Evolutionary conservation across 1,140 invertebrate species (phyloP), one percentile per base, ranked within the genome.

Genomic region (Panagrolaimus sp.): DNA sequence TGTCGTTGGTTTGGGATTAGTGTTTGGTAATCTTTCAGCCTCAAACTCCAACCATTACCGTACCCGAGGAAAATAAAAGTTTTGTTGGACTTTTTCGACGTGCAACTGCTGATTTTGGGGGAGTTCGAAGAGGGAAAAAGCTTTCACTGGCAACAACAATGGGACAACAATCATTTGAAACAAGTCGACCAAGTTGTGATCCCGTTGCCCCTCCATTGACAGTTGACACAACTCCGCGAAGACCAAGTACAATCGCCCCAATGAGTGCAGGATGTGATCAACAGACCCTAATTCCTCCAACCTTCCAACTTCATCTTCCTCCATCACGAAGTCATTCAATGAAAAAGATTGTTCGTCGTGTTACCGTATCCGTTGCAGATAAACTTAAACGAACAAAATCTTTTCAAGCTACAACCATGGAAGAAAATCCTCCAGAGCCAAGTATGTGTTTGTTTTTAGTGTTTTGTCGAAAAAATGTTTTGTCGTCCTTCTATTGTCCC

Each of bases 401-500:
- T 12, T 58, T 58, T 28, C 52, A 58, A 58, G 32, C 32, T 38
- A 58, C 52, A 28, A 21, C 52, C 1, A 28, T 58, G 21, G 52
- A 58, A 58, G 52, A 58, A 24, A 38, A 38, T 38, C 52, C 17
- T 14, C n/a, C 48, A 24, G 52, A 58, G 52, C 52, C 52, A 28
- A 58, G 21, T 28, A 28, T 26, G 28, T 58, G 12, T 21, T 5
- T 28, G 28, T 28, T 28, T 26, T 21, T 28, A 21, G 21, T 58
- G 52, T 58, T 28, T 14, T 21, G 28, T 26, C 28, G 15, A 26
- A 21, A 52, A 58, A 21, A 21, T 28, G 21, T 58, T 58, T 58
- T 58, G 28, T 58, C 52, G 52, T 58, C 21, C 52, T 58, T 21
- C 28, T 58, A 52, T 52, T 21, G n/a, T 58, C 28, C 32, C 32